Base-by-base conservation (phyloP, 2,113 vertebrate species). In the Equus quagga region DNA sequence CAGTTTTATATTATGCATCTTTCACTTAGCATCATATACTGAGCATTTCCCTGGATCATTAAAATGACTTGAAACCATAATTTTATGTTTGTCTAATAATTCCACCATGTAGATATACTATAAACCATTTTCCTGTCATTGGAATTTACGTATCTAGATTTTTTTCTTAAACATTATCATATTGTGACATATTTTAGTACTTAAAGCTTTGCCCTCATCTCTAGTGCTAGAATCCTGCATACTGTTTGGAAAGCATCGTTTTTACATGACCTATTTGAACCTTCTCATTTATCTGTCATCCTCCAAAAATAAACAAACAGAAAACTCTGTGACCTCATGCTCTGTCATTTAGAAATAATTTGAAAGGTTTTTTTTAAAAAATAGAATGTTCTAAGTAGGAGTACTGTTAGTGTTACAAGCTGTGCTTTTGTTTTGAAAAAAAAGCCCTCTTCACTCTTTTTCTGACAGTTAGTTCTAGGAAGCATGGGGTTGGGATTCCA, bases 321-420 rank as follows among this genome's bases (percentile, higher is more conserved):
- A 79, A 83, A 80, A 92, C 19, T 28, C 65, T 76, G 65, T 26
- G n/a, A 83, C 44, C 69, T 89, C 15, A 41, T 44, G 33, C 33
- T 86, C 13, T 87, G 46, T 33, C 91, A 80, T 81, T 96, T 89
- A 90, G 72, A 94, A 96, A 92, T 87, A 92, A 54, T 89, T 89
- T 95, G 64, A 96, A 86, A 90, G 69, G 8, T n/a, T 96, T 94
- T 76, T 75, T 80, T 73, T 33, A 88, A 69, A 72, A 88, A 58
- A 84, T 15, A 58, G 51, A 41, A 72, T 81, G 26, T 64, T 96
- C 44, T 83, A 49, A 94, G 62, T 41, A 86, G 90, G 18, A 78
- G 62, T 23, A 56, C 11, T 23, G 2, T 94, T 94, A 46, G 15
- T 65, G 14, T 62, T 49, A 56, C 3, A 79, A 89, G 79, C 54